Percentiles rank a stretch among this genome's conserved stretches.
Evolutionary conservation across 1,140 invertebrate genomes (phyloP).

Genomic region (Physella acuta): DNA sequence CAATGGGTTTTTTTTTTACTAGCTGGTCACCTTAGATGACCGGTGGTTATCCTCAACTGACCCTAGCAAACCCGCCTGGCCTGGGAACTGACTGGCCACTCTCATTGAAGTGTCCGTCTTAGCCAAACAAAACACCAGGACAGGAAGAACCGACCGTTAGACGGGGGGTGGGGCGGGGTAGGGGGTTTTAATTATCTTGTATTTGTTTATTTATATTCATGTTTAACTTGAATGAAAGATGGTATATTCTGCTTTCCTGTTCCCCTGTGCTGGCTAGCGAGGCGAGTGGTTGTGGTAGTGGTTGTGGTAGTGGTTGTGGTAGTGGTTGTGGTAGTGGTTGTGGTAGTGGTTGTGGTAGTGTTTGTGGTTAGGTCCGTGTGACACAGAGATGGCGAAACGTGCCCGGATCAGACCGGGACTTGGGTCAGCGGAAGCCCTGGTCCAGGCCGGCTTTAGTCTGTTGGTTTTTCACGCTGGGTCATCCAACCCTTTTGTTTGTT

Average conservation of each 20-base stretch:
- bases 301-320: too few relatives aligned
- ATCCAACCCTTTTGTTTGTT: too few relatives aligned
- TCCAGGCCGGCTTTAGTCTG: not conserved
- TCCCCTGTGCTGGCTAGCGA: too few relatives aligned
- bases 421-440: not conserved
- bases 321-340: too few relatives aligned
- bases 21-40: conserved; percentile 14
- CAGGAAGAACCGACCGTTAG: too few relatives aligned
- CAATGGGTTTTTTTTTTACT: not conserved
- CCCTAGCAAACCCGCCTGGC: conserved; percentile 1
- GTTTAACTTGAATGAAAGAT: too few relatives aligned
- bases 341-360: too few relatives aligned
- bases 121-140: too few relatives aligned
- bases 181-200: not conserved
- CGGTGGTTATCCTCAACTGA: conserved; percentile 3
- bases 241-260: too few relatives aligned
- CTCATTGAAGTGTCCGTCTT: too few relatives aligned
- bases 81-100: not conserved
- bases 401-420: not conserved
- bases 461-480: not conserved
- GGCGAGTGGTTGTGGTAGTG: too few relatives aligned
- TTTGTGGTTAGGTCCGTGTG: not conserved
- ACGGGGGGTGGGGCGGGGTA: too few relatives aligned
- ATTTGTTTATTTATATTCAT: not conserved
- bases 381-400: not conserved